A percentile compares a stretch with the other conserved stretches of the same genome.
Evolutionary conservation across 2,797 vertebrate genomes (phyloP).

Genomic region (Clarias platycephalus): DNA sequence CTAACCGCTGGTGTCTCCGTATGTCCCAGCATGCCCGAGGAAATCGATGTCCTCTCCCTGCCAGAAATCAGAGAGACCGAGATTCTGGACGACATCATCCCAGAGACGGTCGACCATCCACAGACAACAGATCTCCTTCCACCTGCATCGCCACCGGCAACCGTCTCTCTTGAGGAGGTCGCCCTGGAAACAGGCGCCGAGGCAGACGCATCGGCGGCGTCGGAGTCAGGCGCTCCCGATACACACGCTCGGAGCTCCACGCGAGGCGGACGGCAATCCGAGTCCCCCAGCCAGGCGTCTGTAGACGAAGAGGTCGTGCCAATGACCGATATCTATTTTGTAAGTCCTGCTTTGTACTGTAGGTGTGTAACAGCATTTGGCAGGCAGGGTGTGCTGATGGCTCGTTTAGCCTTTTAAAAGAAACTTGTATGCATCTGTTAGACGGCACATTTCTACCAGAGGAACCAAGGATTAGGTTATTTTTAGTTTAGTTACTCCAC

Average conservation of each 20-base stretch:
- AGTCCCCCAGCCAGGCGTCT: conserved; percentile 83
- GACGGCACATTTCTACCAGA: not conserved
- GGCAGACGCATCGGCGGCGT: not conserved
- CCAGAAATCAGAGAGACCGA: conserved; percentile 37
- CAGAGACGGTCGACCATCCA: not conserved
- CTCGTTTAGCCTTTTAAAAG: not conserved
- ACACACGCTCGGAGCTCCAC: conserved; percentile 40
- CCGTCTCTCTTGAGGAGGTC: conserved; percentile 10
- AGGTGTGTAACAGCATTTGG: not conserved
- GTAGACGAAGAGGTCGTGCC: conserved; percentile 76
- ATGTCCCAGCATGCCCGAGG: not conserved
- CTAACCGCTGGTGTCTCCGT: not conserved
- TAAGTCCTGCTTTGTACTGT: conserved; percentile 73
- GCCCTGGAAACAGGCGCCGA: conserved; percentile 6
- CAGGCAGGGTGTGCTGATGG: not conserved
- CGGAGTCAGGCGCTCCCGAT: conserved; percentile 3
- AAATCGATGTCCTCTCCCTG: not conserved
- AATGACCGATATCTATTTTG: conserved; percentile 93
- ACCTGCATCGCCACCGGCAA: conserved; percentile 9
- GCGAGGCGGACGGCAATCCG: conserved; percentile 57
- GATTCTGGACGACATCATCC: conserved; percentile 40
- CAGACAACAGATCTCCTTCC: conserved; percentile 12
- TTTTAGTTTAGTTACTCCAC: not conserved
- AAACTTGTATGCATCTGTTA: not conserved
- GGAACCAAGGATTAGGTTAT: not conserved